These are phyloP conservation scores for Heterodera filipjevi DNA, from an alignment of 2,888 invertebrate species.

Conservation along the genomic window DNA sequence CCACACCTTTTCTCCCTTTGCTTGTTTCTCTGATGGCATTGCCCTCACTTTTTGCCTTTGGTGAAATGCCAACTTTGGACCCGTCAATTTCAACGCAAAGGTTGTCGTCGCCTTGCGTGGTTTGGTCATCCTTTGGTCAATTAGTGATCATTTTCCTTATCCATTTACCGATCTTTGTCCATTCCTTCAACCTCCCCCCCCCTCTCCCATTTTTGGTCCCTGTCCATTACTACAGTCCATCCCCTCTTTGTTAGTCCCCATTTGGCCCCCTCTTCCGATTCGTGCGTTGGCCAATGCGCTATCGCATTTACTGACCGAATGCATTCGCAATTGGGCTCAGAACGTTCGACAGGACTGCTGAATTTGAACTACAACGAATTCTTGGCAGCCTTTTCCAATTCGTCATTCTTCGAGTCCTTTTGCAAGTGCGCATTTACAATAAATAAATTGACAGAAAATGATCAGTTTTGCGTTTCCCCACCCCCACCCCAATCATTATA, in stretches of 20 bases:
- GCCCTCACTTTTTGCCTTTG: constrained; percentile 12
- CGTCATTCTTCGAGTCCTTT: constrained; percentile 15
- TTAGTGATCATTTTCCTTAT: no score
- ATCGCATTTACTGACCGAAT: constrained; percentile 58
- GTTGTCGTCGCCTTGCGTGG: not conserved
- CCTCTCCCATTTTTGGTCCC: no score
- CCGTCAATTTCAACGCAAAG: not conserved
- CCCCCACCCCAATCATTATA: not conserved
- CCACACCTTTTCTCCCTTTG: not conserved
- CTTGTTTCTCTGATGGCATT: not conserved
- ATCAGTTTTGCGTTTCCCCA: no score
- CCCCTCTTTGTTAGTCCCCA: constrained; percentile 45
- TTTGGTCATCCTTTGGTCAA: no score
- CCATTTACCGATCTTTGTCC: no score
- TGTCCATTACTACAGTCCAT: not conserved
- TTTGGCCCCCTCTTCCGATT: constrained; percentile 51
- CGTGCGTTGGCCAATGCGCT: constrained; percentile 62
- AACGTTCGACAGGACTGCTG: constrained; percentile 48
- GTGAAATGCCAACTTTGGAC: constrained; percentile 24
- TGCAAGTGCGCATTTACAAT: constrained; percentile 26
- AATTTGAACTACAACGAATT: constrained; percentile 61
- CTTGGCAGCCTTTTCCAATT: constrained; percentile 8
- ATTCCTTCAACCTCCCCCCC: not conserved
- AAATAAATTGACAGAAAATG: not conserved
- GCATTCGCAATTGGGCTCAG: constrained; percentile 51